phyloP scores from a whole-genome alignment of 2,888 invertebrate genomes.

The Chrysotoxum bicinctum region DNA sequence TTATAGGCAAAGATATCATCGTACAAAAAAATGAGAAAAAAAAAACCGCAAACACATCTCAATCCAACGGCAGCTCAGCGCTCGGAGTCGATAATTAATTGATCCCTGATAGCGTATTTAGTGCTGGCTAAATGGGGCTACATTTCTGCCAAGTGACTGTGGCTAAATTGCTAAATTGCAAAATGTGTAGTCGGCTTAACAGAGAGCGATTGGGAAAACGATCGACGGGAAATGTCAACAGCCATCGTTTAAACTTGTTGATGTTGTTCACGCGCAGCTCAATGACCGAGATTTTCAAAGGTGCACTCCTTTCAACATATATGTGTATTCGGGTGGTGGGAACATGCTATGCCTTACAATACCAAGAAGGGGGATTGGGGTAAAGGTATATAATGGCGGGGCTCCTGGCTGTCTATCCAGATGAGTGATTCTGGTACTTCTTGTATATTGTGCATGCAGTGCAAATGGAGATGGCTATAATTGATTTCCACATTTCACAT shows the following conservation, averaged over 20 bases:
- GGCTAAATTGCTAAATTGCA: slow-evolving; percentile 10
- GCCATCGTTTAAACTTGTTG: slow-evolving; percentile 53
- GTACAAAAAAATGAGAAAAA: neutral
- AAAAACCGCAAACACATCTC: slow-evolving; percentile 44
- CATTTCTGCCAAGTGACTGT: slow-evolving; percentile 19
- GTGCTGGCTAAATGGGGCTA: slow-evolving; percentile 53
- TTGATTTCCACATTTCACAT: slow-evolving; percentile 31
- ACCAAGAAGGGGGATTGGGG: neutral
- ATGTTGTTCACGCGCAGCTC: slow-evolving; percentile 11
- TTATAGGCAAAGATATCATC: neutral
- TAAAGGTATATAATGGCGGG: neutral
- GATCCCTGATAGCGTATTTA: slow-evolving; percentile 65
- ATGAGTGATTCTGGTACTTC: slow-evolving; percentile 28
- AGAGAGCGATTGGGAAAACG: slow-evolving; percentile 15
- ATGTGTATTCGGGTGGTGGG: neutral
- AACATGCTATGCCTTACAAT: slow-evolving; percentile 8
- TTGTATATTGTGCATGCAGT: slow-evolving; percentile 7
- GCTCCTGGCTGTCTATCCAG: slow-evolving; percentile 50
- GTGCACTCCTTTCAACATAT: slow-evolving; percentile 9
- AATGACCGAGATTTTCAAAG: slow-evolving; percentile 1
- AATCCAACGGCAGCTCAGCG: slow-evolving; percentile 46
- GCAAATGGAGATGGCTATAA: slow-evolving; percentile 16
- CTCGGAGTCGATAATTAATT: slow-evolving; percentile 58
- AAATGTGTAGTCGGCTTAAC: slow-evolving; percentile 12
- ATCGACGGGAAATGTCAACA: slow-evolving; percentile 69